Conservation (phyloP, 2,888 invertebrate species). For the Diplolepis rosae region DNA sequence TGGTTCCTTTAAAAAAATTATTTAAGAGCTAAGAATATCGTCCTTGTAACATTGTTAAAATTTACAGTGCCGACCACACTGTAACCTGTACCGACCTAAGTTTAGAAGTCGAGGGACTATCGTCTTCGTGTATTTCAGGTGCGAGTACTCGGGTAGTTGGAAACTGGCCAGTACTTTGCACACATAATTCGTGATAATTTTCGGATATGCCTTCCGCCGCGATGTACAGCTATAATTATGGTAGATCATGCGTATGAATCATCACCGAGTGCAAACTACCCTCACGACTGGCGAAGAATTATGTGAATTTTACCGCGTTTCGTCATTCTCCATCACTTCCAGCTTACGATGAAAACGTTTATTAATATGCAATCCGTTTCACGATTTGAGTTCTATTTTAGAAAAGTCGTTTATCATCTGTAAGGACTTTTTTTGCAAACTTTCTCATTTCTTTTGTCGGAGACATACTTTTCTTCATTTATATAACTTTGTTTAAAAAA, state of each 20-base stretch:
- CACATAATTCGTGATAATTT: constrained; percentile 62
- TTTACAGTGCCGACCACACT: constrained; percentile 24
- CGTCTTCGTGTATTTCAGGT: constrained; percentile 66
- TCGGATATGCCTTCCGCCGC: constrained; percentile 56
- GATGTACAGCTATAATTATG: constrained; percentile 62
- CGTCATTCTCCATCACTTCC: background rate
- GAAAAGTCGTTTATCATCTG: no score
- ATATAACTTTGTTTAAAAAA: no score
- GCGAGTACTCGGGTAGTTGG: constrained; percentile 61
- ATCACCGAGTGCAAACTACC: constrained; percentile 33
- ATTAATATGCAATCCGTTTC: background rate
- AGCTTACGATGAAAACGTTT: background rate
- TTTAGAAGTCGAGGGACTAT: constrained; percentile 64
- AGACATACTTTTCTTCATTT: no score
- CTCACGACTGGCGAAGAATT: background rate
- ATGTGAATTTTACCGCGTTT: constrained; percentile 3
- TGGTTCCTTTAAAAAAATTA: no score
- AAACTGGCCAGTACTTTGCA: constrained; percentile 60
- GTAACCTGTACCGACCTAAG: constrained; percentile 57
- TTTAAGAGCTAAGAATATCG: constrained; percentile 39
- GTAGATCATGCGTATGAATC: constrained; percentile 45
- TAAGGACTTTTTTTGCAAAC: no score
- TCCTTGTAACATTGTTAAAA: constrained; percentile 40
- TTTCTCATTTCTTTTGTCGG: no score
- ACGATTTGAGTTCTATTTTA: no score